Base-by-base conservation (phyloP, 2,888 invertebrate genomes). In the Urechis unicinctus region DNA sequence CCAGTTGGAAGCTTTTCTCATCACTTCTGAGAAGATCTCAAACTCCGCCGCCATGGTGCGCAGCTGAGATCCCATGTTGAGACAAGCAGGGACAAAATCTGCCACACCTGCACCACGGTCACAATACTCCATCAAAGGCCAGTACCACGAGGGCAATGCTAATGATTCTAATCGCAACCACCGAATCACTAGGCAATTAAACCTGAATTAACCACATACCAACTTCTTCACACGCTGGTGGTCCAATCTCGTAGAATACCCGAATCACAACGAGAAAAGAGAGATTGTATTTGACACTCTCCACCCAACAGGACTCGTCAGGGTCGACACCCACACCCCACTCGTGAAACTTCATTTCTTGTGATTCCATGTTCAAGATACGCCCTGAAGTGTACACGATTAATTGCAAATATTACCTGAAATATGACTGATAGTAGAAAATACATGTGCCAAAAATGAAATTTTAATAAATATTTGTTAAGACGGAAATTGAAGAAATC, bases 331-430 rank as follows among this genome's bases (percentile, higher is more conserved):
- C 65, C 5, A 61, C 52, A 4, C 66, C 62, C 46, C 66, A 66
- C 53, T 72, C 71, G 52, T 66, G 69, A 17, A 70, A 69, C 60
- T 73, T 74, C 54, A 71, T 64, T 26, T 63, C 66, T 48, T 68
- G 69, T 0, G 72, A 68, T 48, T 73, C 74, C 25, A 74, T 66
- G 50, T 71, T 72, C 28, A 74, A 53, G 21, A 74, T 65, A 1
- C 63, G 63, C 36, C 73, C 74, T 74, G 55, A n/a, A n/a, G n/a
- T n/a, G n/a, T n/a, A n/a, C n/a, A n/a, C n/a, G n/a, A n/a, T n/a
- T n/a, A n/a, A n/a, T n/a, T n/a, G n/a, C n/a, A n/a, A n/a, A n/a
- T n/a, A n/a, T n/a, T n/a, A n/a, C n/a, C n/a, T n/a, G n/a, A n/a
- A n/a, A n/a, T n/a, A n/a, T n/a, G n/a, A n/a, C n/a, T n/a, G n/a